Percentiles rank a stretch among this genome's conserved stretches.
Conservation (phyloP, 1,140 invertebrate species). For the Achroia grisella region DNA sequence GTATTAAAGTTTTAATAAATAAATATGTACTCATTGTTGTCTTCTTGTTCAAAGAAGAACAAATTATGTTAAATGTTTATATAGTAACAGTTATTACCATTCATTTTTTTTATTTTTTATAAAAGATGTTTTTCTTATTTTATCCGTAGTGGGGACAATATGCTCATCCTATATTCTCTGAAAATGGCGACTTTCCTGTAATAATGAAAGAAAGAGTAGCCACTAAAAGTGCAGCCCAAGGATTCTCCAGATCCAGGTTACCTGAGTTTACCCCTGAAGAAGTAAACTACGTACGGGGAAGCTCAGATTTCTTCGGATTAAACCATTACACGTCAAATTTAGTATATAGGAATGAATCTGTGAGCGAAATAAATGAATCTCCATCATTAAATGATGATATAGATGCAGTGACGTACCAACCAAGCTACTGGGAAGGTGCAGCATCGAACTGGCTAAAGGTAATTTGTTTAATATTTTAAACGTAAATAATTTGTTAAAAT, state of each 20-base stretch:
- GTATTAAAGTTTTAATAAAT: too few relatives aligned
- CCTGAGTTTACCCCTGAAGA: background rate
- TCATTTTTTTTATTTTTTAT: background rate
- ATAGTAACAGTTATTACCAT: too few relatives aligned
- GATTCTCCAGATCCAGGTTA: background rate
- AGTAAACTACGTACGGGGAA: background rate
- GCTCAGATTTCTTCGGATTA: background rate
- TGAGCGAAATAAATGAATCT: background rate
- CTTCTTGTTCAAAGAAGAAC: too few relatives aligned
- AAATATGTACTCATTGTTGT: too few relatives aligned
- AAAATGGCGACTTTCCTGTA: background rate
- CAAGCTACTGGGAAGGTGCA: background rate
- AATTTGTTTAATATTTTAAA: too few relatives aligned
- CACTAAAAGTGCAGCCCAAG: background rate
- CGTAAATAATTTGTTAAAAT: too few relatives aligned
- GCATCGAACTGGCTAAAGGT: conserved; percentile 1
- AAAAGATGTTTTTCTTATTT: background rate
- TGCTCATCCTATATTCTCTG: background rate
- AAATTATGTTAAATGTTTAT: too few relatives aligned
- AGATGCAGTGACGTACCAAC: background rate
- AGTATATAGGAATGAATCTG: conserved; percentile 2
- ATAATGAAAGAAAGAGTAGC: conserved; percentile 2
- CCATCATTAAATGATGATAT: conserved; percentile 1
- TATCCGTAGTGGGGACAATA: background rate
- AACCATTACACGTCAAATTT: background rate